Percentiles rank a stretch among this genome's conserved stretches.
Evolutionary conservation across 2,113 vertebrate species (phyloP).

Genomic region (Dipodomys merriami): DNA sequence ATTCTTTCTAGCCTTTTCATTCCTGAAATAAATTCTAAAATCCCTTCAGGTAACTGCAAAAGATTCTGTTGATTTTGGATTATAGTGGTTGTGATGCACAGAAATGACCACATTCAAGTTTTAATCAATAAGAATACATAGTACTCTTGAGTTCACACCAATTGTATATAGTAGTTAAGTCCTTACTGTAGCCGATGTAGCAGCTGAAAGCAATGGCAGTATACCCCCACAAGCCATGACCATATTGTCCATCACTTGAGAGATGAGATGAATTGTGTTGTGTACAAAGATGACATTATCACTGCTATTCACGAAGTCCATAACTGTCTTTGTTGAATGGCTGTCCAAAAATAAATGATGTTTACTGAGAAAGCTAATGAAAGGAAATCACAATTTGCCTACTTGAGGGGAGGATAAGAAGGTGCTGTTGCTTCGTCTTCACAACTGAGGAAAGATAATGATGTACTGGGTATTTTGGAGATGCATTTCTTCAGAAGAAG

Average conservation of each 20-base stretch:
- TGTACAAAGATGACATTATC: conserved; percentile 98
- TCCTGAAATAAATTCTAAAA: conserved; percentile 11
- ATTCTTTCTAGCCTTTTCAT: background rate
- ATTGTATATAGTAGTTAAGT: conserved; percentile 58
- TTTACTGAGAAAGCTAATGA: conserved; percentile 74
- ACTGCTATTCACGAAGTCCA: conserved; percentile 99
- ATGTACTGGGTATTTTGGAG: background rate
- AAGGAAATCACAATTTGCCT: conserved; percentile 68
- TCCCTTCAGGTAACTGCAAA: conserved; percentile 13
- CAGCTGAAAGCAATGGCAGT: conserved; percentile 96
- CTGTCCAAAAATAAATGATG: conserved; percentile 85
- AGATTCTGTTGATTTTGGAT: conserved; percentile 5
- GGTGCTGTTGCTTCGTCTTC: conserved; percentile 37
- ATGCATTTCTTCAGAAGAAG: conserved; percentile 28
- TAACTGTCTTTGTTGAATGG: conserved; percentile 97
- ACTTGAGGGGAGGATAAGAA: conserved; percentile 53
- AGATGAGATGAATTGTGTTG: conserved; percentile 98
- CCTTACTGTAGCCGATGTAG: conserved; percentile 96
- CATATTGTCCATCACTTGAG: conserved; percentile 99
- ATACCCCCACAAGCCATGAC: conserved; percentile 99
- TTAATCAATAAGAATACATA: conserved; percentile 30
- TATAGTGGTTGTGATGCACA: background rate
- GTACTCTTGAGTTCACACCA: conserved; percentile 51
- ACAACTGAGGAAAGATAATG: conserved; percentile 60
- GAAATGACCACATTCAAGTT: conserved; percentile 40